Evolutionary conservation across 2,113 vertebrate species (phyloP).

Genomic region (Boulengeromyrus knoepffleri): DNA sequence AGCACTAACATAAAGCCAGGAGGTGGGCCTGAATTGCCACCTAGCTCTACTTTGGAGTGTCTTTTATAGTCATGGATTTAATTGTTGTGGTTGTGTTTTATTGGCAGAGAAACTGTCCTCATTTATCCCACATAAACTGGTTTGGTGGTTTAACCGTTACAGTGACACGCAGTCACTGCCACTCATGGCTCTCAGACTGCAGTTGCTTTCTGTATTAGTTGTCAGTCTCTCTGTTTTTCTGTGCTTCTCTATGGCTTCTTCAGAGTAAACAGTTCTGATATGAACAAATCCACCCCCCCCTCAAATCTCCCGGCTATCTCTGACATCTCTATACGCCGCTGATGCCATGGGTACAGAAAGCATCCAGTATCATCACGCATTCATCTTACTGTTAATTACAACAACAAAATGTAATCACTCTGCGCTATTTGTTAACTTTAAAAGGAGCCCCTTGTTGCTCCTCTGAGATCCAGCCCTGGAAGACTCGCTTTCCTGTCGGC

Average conservation of each 20-base stretch:
- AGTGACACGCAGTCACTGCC: constrained; percentile 15
- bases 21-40: neutral
- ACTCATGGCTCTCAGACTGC: neutral
- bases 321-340: neutral
- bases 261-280: neutral
- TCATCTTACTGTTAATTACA: constrained; percentile 30
- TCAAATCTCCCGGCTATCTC: neutral
- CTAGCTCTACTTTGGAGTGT: neutral
- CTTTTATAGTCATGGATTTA: neutral
- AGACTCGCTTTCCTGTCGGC: constrained; percentile 23
- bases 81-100: neutral
- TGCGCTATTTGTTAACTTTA: constrained; percentile 38
- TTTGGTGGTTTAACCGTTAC: neutral
- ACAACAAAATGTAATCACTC: constrained; percentile 37
- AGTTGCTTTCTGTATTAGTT: constrained; percentile 14
- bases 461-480: constrained; percentile 28
- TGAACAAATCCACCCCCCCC: neutral
- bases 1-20: neutral
- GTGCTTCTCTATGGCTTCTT: neutral
- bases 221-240: neutral
- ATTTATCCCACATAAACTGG: neutral
- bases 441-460: constrained; percentile 19
- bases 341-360: neutral
- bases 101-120: neutral
- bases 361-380: constrained; percentile 7